Conservation (phyloP, 2,888 invertebrate species). For the Drosophila hamatofila region DNA sequence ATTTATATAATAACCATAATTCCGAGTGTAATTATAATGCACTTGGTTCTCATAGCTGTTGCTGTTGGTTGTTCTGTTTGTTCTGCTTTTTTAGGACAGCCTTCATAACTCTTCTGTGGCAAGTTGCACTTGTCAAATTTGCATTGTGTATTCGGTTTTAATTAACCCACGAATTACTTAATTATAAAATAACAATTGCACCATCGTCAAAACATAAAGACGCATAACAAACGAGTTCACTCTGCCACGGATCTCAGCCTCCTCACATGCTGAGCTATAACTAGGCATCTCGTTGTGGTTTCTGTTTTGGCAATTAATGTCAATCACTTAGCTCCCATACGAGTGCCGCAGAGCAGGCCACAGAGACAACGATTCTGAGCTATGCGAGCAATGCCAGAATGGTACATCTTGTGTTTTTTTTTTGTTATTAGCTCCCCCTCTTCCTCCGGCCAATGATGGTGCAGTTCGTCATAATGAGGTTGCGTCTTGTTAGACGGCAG, state of each 20-base stretch:
- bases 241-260: conserved; percentile 21
- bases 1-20: conserved; percentile 70
- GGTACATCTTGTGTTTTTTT: conserved; percentile 11
- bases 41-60: conserved; percentile 57
- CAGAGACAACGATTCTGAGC: conserved; percentile 30
- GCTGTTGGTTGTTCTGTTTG: conserved; percentile 17
- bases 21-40: conserved; percentile 63
- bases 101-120: conserved; percentile 60
- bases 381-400: conserved; percentile 34
- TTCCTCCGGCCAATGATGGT: conserved; percentile 6
- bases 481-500: conserved; percentile 4
- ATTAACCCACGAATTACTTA: conserved; percentile 69
- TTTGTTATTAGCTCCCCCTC: background rate
- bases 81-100: conserved; percentile 55
- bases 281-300: conserved; percentile 10
- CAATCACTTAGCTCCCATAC: conserved; percentile 63
- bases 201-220: conserved; percentile 15
- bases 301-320: conserved; percentile 69
- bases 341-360: conserved; percentile 10
- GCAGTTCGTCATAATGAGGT: conserved; percentile 28
- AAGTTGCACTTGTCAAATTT: conserved; percentile 61
- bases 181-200: conserved; percentile 62
- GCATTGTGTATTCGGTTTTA: conserved; percentile 51
- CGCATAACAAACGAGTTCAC: conserved; percentile 57
- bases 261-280: conserved; percentile 7